Evolutionary conservation across 2,113 vertebrate species (phyloP).

Genomic region (Pseudopodoces humilis): DNA sequence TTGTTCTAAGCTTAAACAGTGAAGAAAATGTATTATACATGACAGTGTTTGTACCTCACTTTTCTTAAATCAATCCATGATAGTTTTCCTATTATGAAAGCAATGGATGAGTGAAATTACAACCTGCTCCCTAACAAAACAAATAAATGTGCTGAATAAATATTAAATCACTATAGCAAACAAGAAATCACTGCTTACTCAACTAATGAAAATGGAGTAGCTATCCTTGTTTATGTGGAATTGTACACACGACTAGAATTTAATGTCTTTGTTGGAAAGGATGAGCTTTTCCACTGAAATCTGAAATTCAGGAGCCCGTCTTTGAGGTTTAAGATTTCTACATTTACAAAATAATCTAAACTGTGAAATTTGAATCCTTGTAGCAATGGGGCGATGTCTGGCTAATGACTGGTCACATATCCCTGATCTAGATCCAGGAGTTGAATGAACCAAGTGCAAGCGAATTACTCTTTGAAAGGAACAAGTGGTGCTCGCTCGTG

Average conservation of each 20-base stretch:
- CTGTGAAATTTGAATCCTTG: background rate
- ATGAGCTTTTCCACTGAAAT: background rate
- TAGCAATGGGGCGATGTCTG: background rate
- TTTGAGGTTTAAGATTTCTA: background rate
- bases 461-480: background rate
- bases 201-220: background rate
- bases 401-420: background rate
- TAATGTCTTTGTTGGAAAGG: background rate
- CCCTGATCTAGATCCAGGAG: background rate
- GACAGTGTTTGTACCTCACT: background rate
- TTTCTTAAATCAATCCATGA: background rate
- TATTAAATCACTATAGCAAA: conserved; percentile 8
- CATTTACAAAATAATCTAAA: background rate
- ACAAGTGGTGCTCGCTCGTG: background rate
- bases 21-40: background rate
- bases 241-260: background rate
- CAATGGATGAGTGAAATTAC: conserved; percentile 9
- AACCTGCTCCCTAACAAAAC: background rate
- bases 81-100: background rate
- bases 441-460: background rate
- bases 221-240: background rate
- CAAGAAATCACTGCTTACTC: background rate
- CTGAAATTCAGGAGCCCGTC: background rate
- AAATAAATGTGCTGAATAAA: background rate
- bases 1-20: background rate